phyloP scores from a whole-genome alignment of 2,888 invertebrate species.

The Volucella bombylans region DNA sequence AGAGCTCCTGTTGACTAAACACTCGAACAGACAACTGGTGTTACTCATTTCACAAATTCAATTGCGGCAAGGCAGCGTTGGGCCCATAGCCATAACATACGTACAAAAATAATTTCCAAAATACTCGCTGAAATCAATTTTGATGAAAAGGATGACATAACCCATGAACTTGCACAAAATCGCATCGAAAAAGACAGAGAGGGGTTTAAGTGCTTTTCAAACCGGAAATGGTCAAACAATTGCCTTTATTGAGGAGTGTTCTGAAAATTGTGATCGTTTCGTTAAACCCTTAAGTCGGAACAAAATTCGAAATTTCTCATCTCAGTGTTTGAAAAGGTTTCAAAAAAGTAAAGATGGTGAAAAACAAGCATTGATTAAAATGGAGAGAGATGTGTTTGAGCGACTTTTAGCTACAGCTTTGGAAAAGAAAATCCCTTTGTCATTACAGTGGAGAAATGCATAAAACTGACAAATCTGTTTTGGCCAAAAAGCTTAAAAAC shows the following conservation, averaged over 20 bases:
- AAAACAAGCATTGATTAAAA: constrained; percentile 15
- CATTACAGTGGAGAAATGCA: constrained; percentile 11
- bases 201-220: neutral
- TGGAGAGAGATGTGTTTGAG: constrained; percentile 9
- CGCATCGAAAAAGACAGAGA: constrained; percentile 8
- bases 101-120: constrained; percentile 17
- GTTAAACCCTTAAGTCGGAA: too few species aligned
- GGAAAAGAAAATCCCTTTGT: constrained; percentile 12
- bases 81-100: neutral
- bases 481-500: constrained; percentile 11
- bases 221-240: neutral
- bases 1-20: constrained; percentile 22
- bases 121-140: neutral
- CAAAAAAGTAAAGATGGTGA: constrained; percentile 1
- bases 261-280: neutral
- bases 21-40: constrained; percentile 11
- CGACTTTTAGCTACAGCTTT: neutral
- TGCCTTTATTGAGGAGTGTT: constrained; percentile 10
- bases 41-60: neutral
- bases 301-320: too few species aligned
- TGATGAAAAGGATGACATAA: neutral
- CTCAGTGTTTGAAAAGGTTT: constrained; percentile 5
- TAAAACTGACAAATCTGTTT: constrained; percentile 27
- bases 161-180: constrained; percentile 1
- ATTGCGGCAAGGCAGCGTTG: neutral